Evolutionary conservation across 2,888 invertebrate genomes (phyloP), one percentile per base, ranked within the genome.

Genomic region (Phaonia tiefii): DNA sequence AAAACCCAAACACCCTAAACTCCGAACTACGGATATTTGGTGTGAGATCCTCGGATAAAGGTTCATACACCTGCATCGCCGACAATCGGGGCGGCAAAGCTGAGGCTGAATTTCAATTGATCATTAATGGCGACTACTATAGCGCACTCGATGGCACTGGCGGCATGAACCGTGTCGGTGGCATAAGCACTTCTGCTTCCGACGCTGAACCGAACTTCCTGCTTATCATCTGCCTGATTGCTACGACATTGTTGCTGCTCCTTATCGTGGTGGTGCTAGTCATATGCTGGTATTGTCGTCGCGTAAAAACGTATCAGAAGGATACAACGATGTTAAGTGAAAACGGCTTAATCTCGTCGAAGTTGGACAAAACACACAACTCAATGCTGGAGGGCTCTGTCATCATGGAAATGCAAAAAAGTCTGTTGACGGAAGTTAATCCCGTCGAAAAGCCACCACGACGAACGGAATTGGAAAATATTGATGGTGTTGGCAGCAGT

Each of bases 371-470:
- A 67, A 92, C 93, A 0, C 92, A 94, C 26, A 94, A 94, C 81
- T 94, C 95, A 11, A 92, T 95, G 85, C 92, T 95, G 78, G 95
- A 95, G 88, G 94, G 95, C 1, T 95, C 95, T 0, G 95, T 95
- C 1, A 94, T 95, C 66, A 94, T 95, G 76, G 96, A 97, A 88
- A 96, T 96, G 92, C 96, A 96, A 88, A 96, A 97, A 89, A 95
- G 96, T 83, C 91, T 96, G 65, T 94, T 97, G 83, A 95, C 95
- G 1, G 95, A 96, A 69, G 95, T 96, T 31, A 96, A 96, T 91
- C 96, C 96, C 0, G 95, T 96, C 17, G 95, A 95, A 77, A 96
- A 97, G 87, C 96, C 96, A 0, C 96, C 96, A 4, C 92, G 96
- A 65, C 92, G 96, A 80, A 95, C 95, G 84, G 96, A 96, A 79